These are phyloP conservation scores for Hypanus sabinus DNA, from an alignment of 2,113 vertebrate species.

Conservation along the genomic window DNA sequence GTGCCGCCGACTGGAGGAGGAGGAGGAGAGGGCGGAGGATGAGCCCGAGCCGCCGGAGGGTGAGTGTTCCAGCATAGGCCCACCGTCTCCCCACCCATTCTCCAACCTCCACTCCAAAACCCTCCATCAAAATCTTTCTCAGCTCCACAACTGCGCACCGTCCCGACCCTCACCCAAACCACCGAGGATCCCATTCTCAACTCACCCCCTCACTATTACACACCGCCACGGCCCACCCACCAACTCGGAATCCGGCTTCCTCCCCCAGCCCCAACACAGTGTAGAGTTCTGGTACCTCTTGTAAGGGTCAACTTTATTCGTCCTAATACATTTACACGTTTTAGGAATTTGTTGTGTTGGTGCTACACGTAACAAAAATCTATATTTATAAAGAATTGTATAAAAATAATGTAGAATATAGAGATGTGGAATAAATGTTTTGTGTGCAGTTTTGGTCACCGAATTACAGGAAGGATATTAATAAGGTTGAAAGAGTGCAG, in stretches of 20 bases:
- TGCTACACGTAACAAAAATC: too few species aligned
- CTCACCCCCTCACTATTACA: too few species aligned
- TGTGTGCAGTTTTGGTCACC: too few species aligned
- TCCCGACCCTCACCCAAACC: background rate
- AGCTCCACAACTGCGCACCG: background rate
- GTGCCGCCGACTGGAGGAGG: conserved; percentile 58
- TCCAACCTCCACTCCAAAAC: background rate
- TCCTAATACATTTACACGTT: too few species aligned
- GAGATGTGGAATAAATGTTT: too few species aligned
- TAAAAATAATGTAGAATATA: too few species aligned
- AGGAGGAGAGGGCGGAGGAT: conserved; percentile 48
- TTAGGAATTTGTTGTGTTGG: too few species aligned
- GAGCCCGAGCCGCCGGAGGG: conserved; percentile 51
- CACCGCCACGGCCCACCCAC: background rate
- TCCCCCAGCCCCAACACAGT: background rate
- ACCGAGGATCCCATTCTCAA: background rate
- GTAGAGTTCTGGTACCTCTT: too few species aligned
- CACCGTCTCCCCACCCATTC: background rate
- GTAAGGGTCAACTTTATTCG: too few species aligned
- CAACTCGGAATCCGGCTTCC: background rate
- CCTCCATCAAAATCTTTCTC: background rate
- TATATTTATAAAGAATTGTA: too few species aligned
- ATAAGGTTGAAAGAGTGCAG: too few species aligned
- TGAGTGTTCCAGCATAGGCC: conserved; percentile 25
- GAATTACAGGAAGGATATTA: too few species aligned